Evolutionary conservation across 1,140 invertebrate genomes (phyloP), one percentile per base, ranked within the genome.

Genomic region (Micrasema longulum): DNA sequence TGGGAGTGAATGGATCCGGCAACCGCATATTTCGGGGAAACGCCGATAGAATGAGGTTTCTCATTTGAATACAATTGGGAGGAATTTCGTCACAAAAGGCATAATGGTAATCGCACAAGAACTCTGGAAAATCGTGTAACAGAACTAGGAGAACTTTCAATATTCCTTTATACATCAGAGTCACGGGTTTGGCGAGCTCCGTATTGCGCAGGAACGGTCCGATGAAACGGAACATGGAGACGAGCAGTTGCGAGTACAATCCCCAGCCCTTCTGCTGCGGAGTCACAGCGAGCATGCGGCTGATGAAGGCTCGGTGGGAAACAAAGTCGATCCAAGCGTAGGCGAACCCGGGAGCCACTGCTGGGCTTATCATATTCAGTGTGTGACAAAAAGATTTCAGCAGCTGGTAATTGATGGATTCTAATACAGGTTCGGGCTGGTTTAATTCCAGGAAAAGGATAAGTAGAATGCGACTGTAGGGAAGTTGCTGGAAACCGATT

Each of bases 51-150:
- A 99, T 97, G 7, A 99, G 86, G 82, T 99, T 99, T 41, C 98
- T 89, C 95, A 99, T 97, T 83, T 99, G 97, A 77, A 99, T 97
- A 80, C 98, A 99, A 81, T 99, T 99, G 0, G 97, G 94, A 72
- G 98, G 97, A 78, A 99, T 99, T 45, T 96, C 96, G 84, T 99
- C 98, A 82, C 98, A 99, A 83, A 99, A 98, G n/a, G 95, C 94
- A 80, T 99, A 99, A 80, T 99, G 97, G 81, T 99, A 99, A 79
- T 99, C 98, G 80, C 97, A 99, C 20, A 99, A 87, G 80, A 99
- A 99, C 82, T 99, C 98, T 0, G 98, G 98, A 82, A 99, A 99
- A 83, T 99, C 98, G 79, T 99, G 97, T 1, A 99, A 87, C 11
- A 99, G 85, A 0, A 99, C 96, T 11, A 99, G 82, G n/a, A 99